Base-by-base conservation (phyloP, 1,140 invertebrate genomes). In the Cataglyphis hispanica region DNA sequence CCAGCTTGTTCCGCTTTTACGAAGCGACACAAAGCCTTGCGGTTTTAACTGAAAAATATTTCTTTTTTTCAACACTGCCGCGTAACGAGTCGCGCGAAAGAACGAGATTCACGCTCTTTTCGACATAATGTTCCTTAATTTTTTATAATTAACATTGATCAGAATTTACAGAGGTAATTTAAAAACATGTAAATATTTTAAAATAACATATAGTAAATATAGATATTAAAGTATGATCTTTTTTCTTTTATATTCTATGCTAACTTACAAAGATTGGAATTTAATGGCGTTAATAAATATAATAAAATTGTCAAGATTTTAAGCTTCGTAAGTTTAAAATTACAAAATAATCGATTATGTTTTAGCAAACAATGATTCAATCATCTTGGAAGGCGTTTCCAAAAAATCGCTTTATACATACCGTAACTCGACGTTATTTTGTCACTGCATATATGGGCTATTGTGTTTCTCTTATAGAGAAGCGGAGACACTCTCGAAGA, bases 401-500 rank as follows among this genome's bases (percentile, higher is more conserved):
- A 25, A 37, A 66, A 66, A 56, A 69, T 31, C 16, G 25, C 31
- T 50, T 13, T 19, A 66, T 31, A 13, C 31, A 7, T 69, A 19
- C 8, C 25, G 7, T 70, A 58, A 63, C 40, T 88, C 61, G 78
- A 46, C 19, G 27, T 69, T 66, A 78, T 81, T 43, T 37, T 50
- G 50, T 84, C 70, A 43, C 13, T 31, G 63, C 10, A 11, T 86
- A 87, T 78, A 87, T 66, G 72, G 78, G 63, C 67, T 87, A 91
- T 92, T 91, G 78, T 91, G 69, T 78, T 91, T 92, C 74, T 78
- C 86, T 87, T 84, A 69, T 85, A 58, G 67, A 70, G 77, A 70
- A 50, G 64, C 66, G 76, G 87, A 92, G 90, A 93, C 91, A 91
- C 91, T 91, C 92, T 93, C 87, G 88, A 93, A 92, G 91, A 86